Percentiles rank a stretch among this genome's conserved stretches.
These are phyloP conservation scores for Phrynocephalus versicolor DNA, from an alignment of 2,113 vertebrate species.

Conservation along the genomic window DNA sequence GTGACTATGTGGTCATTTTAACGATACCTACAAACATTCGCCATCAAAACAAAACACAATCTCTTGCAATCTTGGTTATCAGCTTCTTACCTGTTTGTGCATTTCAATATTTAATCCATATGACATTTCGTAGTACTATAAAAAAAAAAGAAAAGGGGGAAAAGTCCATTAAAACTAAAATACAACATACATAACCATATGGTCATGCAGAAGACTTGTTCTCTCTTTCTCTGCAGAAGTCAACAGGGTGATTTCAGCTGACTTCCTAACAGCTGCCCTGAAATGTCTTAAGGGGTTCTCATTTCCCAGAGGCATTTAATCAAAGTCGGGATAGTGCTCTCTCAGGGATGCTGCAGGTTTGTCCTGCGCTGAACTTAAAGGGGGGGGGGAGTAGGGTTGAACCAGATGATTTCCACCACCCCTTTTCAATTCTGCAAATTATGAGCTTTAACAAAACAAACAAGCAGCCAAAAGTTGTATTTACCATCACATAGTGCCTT, in stretches of 20 bases:
- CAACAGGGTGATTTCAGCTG: neutral
- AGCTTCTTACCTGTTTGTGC: conserved; percentile 86
- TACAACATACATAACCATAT: neutral
- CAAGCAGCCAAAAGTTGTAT: conserved; percentile 53
- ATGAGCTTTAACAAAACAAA: conserved; percentile 22
- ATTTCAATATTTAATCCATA: conserved; percentile 90
- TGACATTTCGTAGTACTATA: conserved; percentile 88
- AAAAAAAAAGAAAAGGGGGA: conserved; percentile 53
- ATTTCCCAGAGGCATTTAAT: neutral
- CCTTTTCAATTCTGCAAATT: neutral
- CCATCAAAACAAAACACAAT: neutral
- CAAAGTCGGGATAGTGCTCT: neutral
- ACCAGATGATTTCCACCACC: neutral
- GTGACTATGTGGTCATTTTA: neutral
- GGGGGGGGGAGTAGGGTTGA: neutral
- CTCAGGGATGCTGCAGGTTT: neutral
- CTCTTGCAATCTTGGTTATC: conserved; percentile 6
- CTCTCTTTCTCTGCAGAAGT: neutral
- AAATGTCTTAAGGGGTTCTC: too few relatives aligned
- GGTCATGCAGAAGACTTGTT: neutral
- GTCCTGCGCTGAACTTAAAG: neutral
- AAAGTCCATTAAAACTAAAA: conserved; percentile 46
- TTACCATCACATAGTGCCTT: conserved; percentile 97
- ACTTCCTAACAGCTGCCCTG: neutral
- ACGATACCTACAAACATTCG: conserved; percentile 7